Conservation (phyloP, 2,797 vertebrate genomes). For the Tokudaia muenninki region DNA sequence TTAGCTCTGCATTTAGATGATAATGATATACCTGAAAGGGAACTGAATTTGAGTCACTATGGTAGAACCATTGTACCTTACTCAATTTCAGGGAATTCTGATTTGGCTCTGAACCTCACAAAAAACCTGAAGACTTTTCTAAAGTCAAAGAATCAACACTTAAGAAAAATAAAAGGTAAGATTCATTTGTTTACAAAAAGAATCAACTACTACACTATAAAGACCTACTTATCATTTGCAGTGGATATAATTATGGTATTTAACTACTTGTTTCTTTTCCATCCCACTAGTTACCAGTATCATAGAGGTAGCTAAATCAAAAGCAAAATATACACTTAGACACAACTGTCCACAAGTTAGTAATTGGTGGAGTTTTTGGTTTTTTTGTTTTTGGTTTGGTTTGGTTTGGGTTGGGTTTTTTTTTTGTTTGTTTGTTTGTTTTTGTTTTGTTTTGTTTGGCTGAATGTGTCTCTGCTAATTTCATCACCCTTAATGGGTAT, state of each 20-base stretch:
- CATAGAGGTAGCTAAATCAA: not conserved
- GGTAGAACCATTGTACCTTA: slow-evolving; percentile 77
- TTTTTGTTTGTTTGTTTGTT: not conserved
- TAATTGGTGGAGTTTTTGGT: slow-evolving; percentile 1
- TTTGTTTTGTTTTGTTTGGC: not conserved
- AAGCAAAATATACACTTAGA: not conserved
- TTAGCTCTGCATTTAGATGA: not conserved
- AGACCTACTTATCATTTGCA: not conserved
- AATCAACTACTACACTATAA: not conserved
- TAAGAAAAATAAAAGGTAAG: slow-evolving; percentile 72
- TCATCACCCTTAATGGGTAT: not conserved
- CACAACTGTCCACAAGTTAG: not conserved
- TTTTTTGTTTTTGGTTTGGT: not conserved
- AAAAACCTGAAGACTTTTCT: slow-evolving; percentile 86
- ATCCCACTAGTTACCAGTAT: slow-evolving; percentile 1
- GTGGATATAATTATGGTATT: not conserved
- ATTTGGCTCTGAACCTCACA: slow-evolving; percentile 87
- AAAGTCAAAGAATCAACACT: slow-evolving; percentile 58
- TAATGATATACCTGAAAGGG: not conserved
- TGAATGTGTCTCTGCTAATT: not conserved
- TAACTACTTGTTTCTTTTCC: slow-evolving; percentile 33
- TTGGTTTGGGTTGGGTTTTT: too few species aligned
- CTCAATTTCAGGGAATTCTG: slow-evolving; percentile 74
- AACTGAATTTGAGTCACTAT: slow-evolving; percentile 74
- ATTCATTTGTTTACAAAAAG: not conserved